Base-by-base conservation (phyloP, 2,113 vertebrate genomes). In the Zapus hudsonius region DNA sequence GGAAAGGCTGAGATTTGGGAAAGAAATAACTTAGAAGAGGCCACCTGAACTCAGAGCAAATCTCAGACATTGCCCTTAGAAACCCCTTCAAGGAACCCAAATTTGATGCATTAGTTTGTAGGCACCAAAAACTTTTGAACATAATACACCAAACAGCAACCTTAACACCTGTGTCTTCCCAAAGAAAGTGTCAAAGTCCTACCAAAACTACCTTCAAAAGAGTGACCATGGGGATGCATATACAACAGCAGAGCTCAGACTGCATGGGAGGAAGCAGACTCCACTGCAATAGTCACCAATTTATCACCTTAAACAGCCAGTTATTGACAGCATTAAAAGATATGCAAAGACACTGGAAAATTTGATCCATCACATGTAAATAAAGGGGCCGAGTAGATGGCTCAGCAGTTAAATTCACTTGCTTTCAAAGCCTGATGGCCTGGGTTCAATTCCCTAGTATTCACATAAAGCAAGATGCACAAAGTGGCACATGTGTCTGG, bases 61-160 rank as follows among this genome's bases (percentile, higher is more conserved):
- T 89, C 27, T 64, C 38, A 70, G 76, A 67, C 27, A 78, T 20
- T 47, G 57, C n/a, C 55, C 10, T 66, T 76, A 19, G 47, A 29
- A 72, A 75, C 9, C 29, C 5, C 23, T 84, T 92, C 15, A n/a
- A 40, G 38, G n/a, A 90, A n/a, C 16, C 44, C 25, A 36, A 42
- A 88, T 81, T 64, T 84, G 15, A 76, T 73, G 63, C 11, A 59
- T 52, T 55, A 78, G 70, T 89, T 55, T 93, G 8, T 76, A 83
- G 67, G 67, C 31, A 70, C 23, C 7, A 47, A 55, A 7, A 11
- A 10, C 55, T 92, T 69, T 69, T 90, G 11, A 81, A 84, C 87
- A 81, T 7, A 74, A 79, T 44, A 33, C n/a, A n/a, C 44, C 16
- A 86, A 19, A 57, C 23, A 74, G 1, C 20, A 25, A 33, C 15